Percentiles rank a stretch among this genome's conserved stretches.
Conservation (phyloP, 2,113 vertebrate species). For the Thoracochromis brauschi region DNA sequence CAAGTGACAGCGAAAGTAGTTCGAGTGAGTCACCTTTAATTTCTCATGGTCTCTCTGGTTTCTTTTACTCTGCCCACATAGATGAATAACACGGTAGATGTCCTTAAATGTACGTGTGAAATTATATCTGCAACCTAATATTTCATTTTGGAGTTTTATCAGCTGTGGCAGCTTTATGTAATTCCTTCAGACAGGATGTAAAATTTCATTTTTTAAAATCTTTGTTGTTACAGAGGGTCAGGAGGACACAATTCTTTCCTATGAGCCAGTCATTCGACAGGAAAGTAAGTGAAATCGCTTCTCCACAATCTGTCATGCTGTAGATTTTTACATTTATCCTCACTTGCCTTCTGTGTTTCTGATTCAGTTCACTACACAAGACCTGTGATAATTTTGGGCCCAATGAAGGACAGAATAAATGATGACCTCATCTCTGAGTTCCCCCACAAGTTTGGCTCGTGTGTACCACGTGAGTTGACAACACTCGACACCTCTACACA, state of each 20-base stretch:
- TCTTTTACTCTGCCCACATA: constrained; percentile 10
- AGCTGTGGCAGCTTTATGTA: neutral
- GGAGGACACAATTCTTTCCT: constrained; percentile 95
- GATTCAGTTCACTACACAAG: constrained; percentile 90
- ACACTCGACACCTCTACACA: neutral
- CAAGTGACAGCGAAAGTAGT: constrained; percentile 99
- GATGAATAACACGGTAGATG: neutral
- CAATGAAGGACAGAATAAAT: constrained; percentile 94
- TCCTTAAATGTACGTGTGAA: neutral
- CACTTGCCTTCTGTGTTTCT: neutral
- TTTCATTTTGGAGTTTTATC: neutral
- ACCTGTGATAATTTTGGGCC: constrained; percentile 96
- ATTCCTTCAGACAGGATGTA: neutral
- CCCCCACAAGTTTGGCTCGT: constrained; percentile 98
- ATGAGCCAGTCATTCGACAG: constrained; percentile 94
- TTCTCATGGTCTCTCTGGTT: neutral
- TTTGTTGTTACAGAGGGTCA: constrained; percentile 83
- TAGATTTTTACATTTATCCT: neutral
- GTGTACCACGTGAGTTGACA: constrained; percentile 89
- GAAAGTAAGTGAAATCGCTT: constrained; percentile 83
- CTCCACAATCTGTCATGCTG: fast-evolving
- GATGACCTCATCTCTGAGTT: constrained; percentile 99
- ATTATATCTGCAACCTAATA: neutral
- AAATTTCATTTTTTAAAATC: neutral
- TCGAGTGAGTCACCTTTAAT: constrained; percentile 86